These are phyloP conservation scores for Paragorgia papillata DNA, from an alignment of 92 coral and sea anemone species.

Conservation along the genomic window DNA sequence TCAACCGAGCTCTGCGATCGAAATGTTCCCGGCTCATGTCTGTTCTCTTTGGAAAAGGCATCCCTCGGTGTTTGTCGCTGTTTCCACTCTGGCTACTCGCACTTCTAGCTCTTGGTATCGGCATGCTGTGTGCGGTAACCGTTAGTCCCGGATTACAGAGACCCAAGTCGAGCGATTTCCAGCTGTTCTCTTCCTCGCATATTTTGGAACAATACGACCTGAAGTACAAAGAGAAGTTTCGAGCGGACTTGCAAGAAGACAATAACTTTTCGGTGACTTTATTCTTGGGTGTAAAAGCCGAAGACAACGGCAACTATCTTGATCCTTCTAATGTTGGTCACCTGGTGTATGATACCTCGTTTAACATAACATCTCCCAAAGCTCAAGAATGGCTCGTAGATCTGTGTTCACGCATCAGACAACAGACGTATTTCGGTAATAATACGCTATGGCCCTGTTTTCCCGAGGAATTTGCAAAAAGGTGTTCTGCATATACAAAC, in stretches of 20 bases:
- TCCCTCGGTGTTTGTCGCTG: conserved; percentile 64
- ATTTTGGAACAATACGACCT: conserved; percentile 76
- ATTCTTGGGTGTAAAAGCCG: conserved; percentile 77
- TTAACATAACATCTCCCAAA: conserved; percentile 59
- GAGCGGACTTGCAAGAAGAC: conserved; percentile 49
- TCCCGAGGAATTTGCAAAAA: conserved; percentile 15
- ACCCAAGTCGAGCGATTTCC: conserved; percentile 82
- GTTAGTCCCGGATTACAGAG: conserved; percentile 71
- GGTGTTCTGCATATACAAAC: conserved; percentile 38
- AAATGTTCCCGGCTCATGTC: conserved; percentile 17
- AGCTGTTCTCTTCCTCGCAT: conserved; percentile 79
- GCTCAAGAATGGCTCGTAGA: conserved; percentile 69
- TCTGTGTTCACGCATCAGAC: conserved; percentile 56
- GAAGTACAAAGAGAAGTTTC: conserved; percentile 71
- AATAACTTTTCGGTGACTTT: conserved; percentile 50
- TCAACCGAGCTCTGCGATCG: conserved; percentile 1
- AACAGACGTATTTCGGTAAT: conserved; percentile 56
- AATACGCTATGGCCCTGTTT: conserved; percentile 17
- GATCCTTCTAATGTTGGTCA: conserved; percentile 79
- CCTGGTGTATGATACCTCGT: conserved; percentile 65
- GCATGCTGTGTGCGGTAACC: conserved; percentile 73
- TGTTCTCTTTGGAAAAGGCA: conserved; percentile 63
- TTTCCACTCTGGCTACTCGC: conserved; percentile 69
- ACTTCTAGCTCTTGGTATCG: conserved; percentile 74
- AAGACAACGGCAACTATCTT: conserved; percentile 81